Base-by-base conservation (phyloP, 2,113 vertebrate genomes). In the Pitta sordida region DNA sequence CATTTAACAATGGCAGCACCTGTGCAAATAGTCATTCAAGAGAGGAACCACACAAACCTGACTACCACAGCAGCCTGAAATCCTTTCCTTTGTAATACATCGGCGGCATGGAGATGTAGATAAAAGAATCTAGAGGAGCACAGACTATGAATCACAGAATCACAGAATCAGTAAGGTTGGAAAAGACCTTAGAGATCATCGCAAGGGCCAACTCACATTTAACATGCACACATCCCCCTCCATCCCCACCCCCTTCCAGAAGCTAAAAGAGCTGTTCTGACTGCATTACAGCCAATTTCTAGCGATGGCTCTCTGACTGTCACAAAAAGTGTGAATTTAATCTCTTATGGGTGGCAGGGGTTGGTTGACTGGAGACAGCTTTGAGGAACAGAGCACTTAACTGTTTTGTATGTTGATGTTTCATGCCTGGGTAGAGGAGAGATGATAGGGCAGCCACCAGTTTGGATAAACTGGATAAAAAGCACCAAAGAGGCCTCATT, bases 281-380 rank as follows among this genome's bases (percentile, higher is more conserved):
- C 51, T 32, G 39, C 1, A 19, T 58, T 48, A n/a, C 0, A 1
- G 43, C 14, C 3, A 27, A 63, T 71, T 86, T 88, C 68, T 67
- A 80, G 83, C 49, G 53, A 32, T 15, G 34, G 53, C 63, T 95
- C 74, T 94, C 70, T 82, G 68, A 43, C 86, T 85, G 55, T 52
- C 82, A 83, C 70, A 69, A 39, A 62, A 88, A 34, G 55, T 41
- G 55, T 77, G 84, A 63, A 70, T 92, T 91, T 86, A 92, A 93
- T 93, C 75, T 63, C 67, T 88, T 63, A 32, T 0, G 0, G 49
- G 46, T 83, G 67, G n/a, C 67, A 84, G 59, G 8, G 59, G 41
- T 59, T 89, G 94, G 84, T 95, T 96, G 87, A 88, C 78, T 86
- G 59, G 86, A 88, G 90, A 56, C 36, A 83, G 75, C 74, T 94